These are phyloP conservation scores for Drosophila rellima DNA, from an alignment of 2,888 invertebrate species.

Conservation along the genomic window DNA sequence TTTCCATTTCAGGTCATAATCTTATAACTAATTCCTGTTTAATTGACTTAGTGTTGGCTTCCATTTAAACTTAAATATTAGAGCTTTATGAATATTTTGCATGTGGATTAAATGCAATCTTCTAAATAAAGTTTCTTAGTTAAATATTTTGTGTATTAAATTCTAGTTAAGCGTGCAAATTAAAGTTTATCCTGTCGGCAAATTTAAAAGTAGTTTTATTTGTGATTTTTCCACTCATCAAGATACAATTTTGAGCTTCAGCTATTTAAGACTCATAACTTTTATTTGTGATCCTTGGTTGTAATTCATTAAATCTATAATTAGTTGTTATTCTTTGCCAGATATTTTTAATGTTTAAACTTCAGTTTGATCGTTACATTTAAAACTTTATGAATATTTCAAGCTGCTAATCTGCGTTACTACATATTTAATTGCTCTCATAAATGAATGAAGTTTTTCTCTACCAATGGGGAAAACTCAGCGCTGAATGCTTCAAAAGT, in stretches of 20 bases:
- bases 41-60: background rate
- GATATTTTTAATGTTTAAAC: slow-evolving; percentile 21
- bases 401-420: slow-evolving; percentile 43
- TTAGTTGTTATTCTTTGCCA: background rate
- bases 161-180: too few relatives aligned
- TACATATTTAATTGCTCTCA: slow-evolving; percentile 48
- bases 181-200: too few relatives aligned
- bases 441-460: slow-evolving; percentile 31
- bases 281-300: too few relatives aligned
- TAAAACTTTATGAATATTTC: slow-evolving; percentile 43
- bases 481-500: slow-evolving; percentile 36
- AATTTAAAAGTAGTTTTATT: too few relatives aligned
- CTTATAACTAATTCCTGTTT: background rate
- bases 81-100: too few relatives aligned
- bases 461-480: background rate
- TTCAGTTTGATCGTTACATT: slow-evolving; percentile 9
- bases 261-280: too few relatives aligned
- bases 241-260: too few relatives aligned
- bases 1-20: background rate
- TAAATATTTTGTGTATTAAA: too few relatives aligned
- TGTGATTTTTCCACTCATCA: too few relatives aligned
- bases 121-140: too few relatives aligned
- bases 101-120: too few relatives aligned
- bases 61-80: background rate
- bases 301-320: background rate